Evolutionary conservation across 2,888 invertebrate species (phyloP).

Genomic region (Tridacna crocea): DNA sequence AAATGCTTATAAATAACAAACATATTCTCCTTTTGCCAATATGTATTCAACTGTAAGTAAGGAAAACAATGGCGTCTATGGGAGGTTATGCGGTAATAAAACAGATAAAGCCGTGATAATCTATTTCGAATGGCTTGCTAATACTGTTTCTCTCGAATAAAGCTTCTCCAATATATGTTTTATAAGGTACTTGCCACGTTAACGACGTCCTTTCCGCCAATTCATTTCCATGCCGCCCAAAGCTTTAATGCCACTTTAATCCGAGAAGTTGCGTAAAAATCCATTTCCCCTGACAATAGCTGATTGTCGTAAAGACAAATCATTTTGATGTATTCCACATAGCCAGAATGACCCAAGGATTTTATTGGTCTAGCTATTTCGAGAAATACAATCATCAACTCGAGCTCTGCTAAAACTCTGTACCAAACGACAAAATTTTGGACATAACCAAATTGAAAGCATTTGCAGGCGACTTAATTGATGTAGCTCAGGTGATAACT

Average conservation of each 20-base stretch:
- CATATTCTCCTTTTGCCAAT: neutral
- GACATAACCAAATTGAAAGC: no score
- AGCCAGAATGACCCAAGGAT: no score
- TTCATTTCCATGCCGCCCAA: conserved; percentile 1
- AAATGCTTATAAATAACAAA: no score
- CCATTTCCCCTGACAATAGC: neutral
- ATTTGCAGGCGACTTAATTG: no score
- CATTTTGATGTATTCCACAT: neutral
- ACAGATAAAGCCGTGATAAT: neutral
- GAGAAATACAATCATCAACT: no score
- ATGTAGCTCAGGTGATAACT: no score
- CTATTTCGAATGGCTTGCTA: neutral
- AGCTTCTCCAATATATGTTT: neutral
- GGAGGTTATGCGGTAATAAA: neutral
- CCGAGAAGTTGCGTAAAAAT: conserved; percentile 3
- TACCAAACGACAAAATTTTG: no score
- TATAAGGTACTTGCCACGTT: neutral
- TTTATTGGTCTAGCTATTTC: no score
- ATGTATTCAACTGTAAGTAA: neutral
- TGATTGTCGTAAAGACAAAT: neutral
- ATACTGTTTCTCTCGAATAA: neutral
- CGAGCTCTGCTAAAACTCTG: no score
- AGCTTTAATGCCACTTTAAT: neutral
- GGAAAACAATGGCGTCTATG: neutral
- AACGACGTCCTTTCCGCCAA: neutral